Percentiles rank a stretch among this genome's conserved stretches.
Conservation (phyloP, 1,140 invertebrate species). For the Drosophila rufa region DNA sequence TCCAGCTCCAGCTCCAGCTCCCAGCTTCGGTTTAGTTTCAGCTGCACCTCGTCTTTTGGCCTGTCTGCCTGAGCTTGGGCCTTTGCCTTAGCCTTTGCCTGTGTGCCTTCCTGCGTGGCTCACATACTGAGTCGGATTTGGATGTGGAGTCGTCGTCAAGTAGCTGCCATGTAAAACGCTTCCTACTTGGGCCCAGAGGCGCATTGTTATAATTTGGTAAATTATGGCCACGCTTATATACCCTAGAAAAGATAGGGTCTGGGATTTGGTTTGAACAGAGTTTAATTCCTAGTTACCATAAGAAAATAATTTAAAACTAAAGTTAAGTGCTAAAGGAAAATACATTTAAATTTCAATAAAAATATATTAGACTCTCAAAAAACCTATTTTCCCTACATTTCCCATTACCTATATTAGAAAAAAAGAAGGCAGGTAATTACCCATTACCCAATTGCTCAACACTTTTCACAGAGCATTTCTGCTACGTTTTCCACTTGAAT, state of each 20-base stretch:
- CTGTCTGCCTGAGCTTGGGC: constrained; percentile 58
- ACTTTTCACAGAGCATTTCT: constrained; percentile 34
- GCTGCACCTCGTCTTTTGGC: constrained; percentile 14
- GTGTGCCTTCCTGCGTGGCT: constrained; percentile 66
- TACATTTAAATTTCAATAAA: not conserved
- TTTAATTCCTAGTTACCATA: not conserved
- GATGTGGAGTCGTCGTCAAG: constrained; percentile 55
- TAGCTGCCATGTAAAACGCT: constrained; percentile 78
- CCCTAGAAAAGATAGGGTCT: constrained; percentile 9
- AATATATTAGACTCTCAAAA: not conserved
- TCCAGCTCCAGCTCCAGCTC: constrained; percentile 14
- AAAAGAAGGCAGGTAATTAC: not conserved
- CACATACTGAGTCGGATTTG: constrained; percentile 30
- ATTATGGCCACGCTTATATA: constrained; percentile 54
- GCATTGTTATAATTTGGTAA: constrained; percentile 73
- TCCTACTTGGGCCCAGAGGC: constrained; percentile 68
- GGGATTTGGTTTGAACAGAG: not conserved
- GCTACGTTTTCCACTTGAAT: constrained; percentile 38
- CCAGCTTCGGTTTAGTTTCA: constrained; percentile 20
- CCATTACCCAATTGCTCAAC: constrained; percentile 17
- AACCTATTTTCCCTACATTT: not conserved
- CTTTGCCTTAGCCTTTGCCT: constrained; percentile 57
- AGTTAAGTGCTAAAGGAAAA: no score
- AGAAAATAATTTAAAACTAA: not conserved
- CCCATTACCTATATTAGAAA: constrained; percentile 12